Conservation (phyloP, 2,888 invertebrate genomes). For the Hemicrepidius hirtus region DNA sequence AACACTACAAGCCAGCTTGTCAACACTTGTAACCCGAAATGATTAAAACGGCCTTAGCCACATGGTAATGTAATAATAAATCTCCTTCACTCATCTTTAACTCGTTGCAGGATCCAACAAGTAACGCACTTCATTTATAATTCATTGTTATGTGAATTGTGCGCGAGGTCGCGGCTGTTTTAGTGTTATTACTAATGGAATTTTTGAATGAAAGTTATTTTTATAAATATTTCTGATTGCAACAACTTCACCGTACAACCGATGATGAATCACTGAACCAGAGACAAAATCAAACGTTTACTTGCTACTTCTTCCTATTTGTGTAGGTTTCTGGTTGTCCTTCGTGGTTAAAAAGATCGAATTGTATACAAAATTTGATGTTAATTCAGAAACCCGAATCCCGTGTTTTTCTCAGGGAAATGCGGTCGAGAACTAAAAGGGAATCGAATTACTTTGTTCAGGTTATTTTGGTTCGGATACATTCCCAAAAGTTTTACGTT, state of each 20-base stretch:
- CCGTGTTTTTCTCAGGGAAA: not conserved
- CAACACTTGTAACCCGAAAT: conserved; percentile 27
- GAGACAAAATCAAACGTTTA: not conserved
- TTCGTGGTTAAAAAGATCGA: conserved; percentile 19
- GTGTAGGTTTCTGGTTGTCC: conserved; percentile 36
- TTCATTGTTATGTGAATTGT: not conserved
- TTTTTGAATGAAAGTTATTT: not conserved
- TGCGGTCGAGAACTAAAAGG: not conserved
- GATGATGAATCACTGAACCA: not conserved
- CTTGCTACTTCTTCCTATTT: conserved; percentile 32
- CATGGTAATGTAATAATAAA: conserved; percentile 22
- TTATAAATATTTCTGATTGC: not conserved
- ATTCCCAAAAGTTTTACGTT: too few relatives aligned
- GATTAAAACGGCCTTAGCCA: conserved; percentile 8
- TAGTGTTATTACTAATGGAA: conserved; percentile 10
- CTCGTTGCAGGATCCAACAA: not conserved
- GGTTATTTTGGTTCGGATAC: too few relatives aligned
- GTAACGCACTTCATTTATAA: not conserved
- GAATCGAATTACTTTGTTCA: conserved; percentile 2
- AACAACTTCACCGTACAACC: not conserved
- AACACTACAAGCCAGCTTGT: not conserved
- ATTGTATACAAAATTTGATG: conserved; percentile 1
- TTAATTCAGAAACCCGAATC: not conserved
- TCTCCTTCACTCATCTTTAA: not conserved
- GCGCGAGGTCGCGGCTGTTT: not conserved